Percentiles rank a stretch among this genome's conserved stretches.
Evolutionary conservation across 1,140 invertebrate genomes (phyloP).

Genomic region (Chrysopa pallens): DNA sequence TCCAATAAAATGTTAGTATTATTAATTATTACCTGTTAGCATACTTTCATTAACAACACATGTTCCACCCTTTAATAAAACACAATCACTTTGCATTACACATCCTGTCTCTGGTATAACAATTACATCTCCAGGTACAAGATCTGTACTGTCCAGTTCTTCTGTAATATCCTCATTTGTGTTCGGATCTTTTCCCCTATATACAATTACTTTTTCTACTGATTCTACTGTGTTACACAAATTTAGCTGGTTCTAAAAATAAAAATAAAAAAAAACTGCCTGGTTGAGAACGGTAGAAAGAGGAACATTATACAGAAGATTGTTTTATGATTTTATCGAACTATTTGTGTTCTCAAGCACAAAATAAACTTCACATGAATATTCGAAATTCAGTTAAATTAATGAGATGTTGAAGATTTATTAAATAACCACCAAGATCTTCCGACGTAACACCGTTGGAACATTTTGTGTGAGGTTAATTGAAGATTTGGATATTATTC

Average conservation of each 20-base stretch:
- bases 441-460: too few relatives aligned
- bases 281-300: too few relatives aligned
- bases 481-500: too few relatives aligned
- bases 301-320: too few relatives aligned
- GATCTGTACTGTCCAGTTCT: slow-evolving; percentile 23
- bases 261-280: slow-evolving; percentile 3
- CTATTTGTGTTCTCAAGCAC: too few relatives aligned
- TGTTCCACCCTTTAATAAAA: slow-evolving; percentile 54
- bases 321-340: too few relatives aligned
- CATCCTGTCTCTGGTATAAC: slow-evolving; percentile 65
- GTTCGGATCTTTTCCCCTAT: slow-evolving; percentile 13
- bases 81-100: slow-evolving; percentile 70
- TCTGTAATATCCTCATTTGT: slow-evolving; percentile 21
- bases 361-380: too few relatives aligned
- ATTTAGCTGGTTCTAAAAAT: slow-evolving; percentile 42
- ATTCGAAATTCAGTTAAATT: too few relatives aligned
- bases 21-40: slow-evolving; percentile 85
- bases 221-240: slow-evolving; percentile 44
- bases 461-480: too few relatives aligned
- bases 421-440: too few relatives aligned
- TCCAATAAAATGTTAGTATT: too few relatives aligned
- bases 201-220: slow-evolving; percentile 33
- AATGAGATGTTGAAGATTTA: too few relatives aligned
- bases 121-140: slow-evolving; percentile 85
- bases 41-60: slow-evolving; percentile 94